Evolutionary conservation across 1,140 invertebrate species (phyloP), one percentile per base, ranked within the genome.

Genomic region (Amphibalanus amphitrite): DNA sequence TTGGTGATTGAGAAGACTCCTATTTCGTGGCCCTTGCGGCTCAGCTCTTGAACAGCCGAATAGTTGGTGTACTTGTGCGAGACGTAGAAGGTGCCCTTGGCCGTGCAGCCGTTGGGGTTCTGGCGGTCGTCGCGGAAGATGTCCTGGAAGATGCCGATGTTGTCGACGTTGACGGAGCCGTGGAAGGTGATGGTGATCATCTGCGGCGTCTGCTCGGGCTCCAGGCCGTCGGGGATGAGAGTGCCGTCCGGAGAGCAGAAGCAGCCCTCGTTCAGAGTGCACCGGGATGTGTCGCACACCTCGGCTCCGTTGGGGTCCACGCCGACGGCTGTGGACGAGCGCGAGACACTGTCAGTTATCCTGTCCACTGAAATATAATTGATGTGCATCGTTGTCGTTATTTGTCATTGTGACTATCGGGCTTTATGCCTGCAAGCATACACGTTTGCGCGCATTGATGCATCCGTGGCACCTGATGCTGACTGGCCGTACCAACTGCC

Each of bases 31-130:
- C 94, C 95, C 75, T 88, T 87, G 71, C 92, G 84, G 78, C 95
- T 93, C 70, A 97, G 84, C 81, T 95, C 93, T 81, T 85, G 92
- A 0, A 96, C 88, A 6, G 92, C 90, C 15, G 92, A 93, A 78
- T 97, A 97, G 80, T 97, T 96, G 69, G 91, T 93, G 80, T 94
- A 97, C 78, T 95, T 94, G 84, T 97, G 93, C 0, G 92, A 94
- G 0, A 95, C 89, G 80, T 97, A 98, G 85, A 96, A 96, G 8
- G 93, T 97, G 73, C 91, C 83, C 33, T 77, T 76, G 40, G 74
- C 65, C 69, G 93, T 89, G 79, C 95, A 98, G 29, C 94, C 91
- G 79, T 97, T 97, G 26, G 93, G 91, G 78, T 95, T 95, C 76
- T 87, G 86, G 25, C 90, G 84, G 75, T 88, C 85, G 3, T 90